Percentiles rank a stretch among this genome's conserved stretches.
Conservation (phyloP, 2,888 invertebrate species). For the Nomada hirtipes region DNA sequence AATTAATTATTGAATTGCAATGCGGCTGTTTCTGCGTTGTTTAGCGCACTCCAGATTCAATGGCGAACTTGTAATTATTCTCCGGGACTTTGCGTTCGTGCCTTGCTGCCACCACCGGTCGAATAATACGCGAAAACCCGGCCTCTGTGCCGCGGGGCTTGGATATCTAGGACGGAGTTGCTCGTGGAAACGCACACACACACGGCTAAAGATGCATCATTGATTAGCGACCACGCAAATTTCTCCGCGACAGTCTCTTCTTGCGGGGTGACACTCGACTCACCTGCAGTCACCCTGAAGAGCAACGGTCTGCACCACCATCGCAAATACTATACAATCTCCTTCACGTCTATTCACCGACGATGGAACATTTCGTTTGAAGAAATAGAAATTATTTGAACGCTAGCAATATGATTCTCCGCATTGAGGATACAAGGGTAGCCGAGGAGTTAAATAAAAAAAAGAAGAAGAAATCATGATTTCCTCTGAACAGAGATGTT, state of each 20-base stretch:
- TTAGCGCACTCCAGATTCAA: slow-evolving; percentile 62
- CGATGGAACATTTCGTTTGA: neutral
- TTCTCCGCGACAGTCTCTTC: slow-evolving; percentile 25
- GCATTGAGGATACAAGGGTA: no score
- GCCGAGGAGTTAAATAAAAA: neutral
- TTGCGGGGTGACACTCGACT: neutral
- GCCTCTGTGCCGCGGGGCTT: slow-evolving; percentile 39
- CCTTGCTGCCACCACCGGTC: slow-evolving; percentile 26
- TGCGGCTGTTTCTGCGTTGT: slow-evolving; percentile 59
- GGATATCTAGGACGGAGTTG: slow-evolving; percentile 57
- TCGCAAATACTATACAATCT: neutral
- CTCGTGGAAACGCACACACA: slow-evolving; percentile 26
- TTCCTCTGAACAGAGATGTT: neutral
- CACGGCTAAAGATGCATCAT: slow-evolving; percentile 58
- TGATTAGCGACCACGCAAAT: slow-evolving; percentile 61
- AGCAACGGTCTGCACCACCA: neutral
- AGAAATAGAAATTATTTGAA: neutral
- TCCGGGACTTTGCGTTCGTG: slow-evolving; percentile 45
- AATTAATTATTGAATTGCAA: slow-evolving; percentile 63
- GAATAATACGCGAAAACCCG: slow-evolving; percentile 48
- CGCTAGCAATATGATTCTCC: neutral
- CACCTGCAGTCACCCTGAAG: slow-evolving; percentile 6
- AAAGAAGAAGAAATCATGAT: neutral
- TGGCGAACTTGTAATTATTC: slow-evolving; percentile 66
- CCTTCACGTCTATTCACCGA: neutral